phyloP scores from a whole-genome alignment of 2,888 invertebrate genomes.

The Rhagophthalmus giganteus region DNA sequence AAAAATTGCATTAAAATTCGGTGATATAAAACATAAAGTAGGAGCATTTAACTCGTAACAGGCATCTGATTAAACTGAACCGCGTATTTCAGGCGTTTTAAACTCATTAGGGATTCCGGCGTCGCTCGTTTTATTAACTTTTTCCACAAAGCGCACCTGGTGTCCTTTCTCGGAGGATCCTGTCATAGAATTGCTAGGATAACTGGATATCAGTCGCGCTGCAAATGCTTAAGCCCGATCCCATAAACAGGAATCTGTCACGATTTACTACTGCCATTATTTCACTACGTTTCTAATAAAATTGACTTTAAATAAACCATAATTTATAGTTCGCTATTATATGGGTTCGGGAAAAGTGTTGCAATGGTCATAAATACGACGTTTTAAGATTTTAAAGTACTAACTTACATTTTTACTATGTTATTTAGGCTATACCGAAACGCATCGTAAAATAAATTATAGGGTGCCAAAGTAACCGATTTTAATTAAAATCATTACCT shows the following conservation, averaged over 20 bases:
- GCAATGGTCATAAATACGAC: too few relatives aligned
- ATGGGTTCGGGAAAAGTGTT: too few relatives aligned
- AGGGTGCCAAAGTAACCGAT: too few relatives aligned
- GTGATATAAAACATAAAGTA: conserved; percentile 22
- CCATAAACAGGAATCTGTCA: conserved; percentile 10
- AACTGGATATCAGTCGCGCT: conserved; percentile 3
- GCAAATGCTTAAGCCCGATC: conserved; percentile 6
- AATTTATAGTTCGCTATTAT: too few relatives aligned
- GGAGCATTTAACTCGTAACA: conserved; percentile 28
- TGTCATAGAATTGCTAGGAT: conserved; percentile 4
- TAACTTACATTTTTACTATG: too few relatives aligned
- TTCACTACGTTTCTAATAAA: conserved; percentile 4
- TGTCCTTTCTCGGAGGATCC: conserved; percentile 24
- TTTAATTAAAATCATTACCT: too few relatives aligned
- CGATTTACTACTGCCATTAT: conserved; percentile 8
- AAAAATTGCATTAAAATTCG: conserved; percentile 26
- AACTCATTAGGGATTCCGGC: conserved; percentile 37
- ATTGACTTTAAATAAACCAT: conserved; percentile 4
- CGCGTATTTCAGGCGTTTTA: conserved; percentile 40
- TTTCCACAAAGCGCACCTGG: conserved; percentile 43
- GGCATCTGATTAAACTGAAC: conserved; percentile 44
- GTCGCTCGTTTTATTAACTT: conserved; percentile 44
- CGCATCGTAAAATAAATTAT: too few relatives aligned
- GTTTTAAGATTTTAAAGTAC: too few relatives aligned
- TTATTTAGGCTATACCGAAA: too few relatives aligned